Evolutionary conservation across 1,140 invertebrate species (phyloP).

Genomic region (Vanessa atalanta): DNA sequence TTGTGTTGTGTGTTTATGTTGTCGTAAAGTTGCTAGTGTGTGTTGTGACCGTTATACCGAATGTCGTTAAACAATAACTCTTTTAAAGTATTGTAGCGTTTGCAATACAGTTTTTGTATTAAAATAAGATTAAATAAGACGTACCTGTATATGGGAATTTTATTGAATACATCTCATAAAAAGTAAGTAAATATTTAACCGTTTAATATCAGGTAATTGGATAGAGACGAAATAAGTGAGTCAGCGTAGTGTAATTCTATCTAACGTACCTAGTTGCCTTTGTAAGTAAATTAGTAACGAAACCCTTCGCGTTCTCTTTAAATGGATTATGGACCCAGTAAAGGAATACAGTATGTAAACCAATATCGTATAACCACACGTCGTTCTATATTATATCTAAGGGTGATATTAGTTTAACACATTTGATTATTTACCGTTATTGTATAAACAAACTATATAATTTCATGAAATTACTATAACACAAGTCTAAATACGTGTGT

Average conservation of each 20-base stretch:
- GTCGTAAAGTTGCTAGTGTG: slow-evolving; percentile 7
- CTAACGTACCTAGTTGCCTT: slow-evolving; percentile 11
- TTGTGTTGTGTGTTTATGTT: background rate
- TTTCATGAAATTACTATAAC: too few species aligned
- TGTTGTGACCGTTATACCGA: slow-evolving; percentile 10
- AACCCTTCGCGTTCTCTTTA: slow-evolving; percentile 37
- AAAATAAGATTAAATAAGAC: slow-evolving; percentile 6
- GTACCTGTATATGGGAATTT: background rate
- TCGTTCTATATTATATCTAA: slow-evolving; percentile 13
- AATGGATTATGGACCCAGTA: slow-evolving; percentile 33
- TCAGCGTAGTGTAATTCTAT: slow-evolving; percentile 27
- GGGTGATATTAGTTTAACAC: background rate
- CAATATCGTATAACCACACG: slow-evolving; percentile 19
- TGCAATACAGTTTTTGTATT: background rate
- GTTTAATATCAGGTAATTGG: slow-evolving; percentile 37
- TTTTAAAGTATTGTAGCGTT: background rate
- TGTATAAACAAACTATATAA: background rate
- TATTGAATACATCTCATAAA: slow-evolving; percentile 15
- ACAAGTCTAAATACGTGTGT: too few species aligned
- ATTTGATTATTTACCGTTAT: background rate
- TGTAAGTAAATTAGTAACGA: slow-evolving; percentile 37
- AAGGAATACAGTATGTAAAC: slow-evolving; percentile 14
- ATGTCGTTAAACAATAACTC: slow-evolving; percentile 17
- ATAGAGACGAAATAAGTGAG: slow-evolving; percentile 28
- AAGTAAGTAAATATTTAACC: slow-evolving; percentile 36